These are phyloP conservation scores for Lithodes maja DNA, from an alignment of 2,888 invertebrate genomes.

Conservation along the genomic window DNA sequence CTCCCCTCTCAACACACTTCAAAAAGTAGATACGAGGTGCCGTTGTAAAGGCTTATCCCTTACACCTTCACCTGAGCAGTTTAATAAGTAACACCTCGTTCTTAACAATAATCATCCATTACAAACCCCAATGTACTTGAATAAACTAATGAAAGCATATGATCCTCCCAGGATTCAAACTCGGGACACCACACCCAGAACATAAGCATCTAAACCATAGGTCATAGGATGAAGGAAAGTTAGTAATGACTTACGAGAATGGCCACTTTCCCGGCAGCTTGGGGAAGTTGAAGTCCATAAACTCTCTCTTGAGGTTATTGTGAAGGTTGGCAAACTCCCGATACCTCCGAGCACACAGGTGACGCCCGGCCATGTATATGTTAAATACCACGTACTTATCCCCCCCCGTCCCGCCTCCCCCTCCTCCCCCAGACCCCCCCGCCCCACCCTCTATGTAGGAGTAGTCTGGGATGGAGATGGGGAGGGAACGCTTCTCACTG, in stretches of 20 bases:
- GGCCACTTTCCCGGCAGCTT: constrained; percentile 99
- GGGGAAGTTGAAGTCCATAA: constrained; percentile 96
- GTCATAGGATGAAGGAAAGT: no score
- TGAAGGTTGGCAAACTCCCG: constrained; percentile 95
- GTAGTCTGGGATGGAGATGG: constrained; percentile 93
- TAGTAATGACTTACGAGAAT: constrained; percentile 80
- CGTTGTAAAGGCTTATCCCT: no score
- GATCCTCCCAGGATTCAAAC: no score
- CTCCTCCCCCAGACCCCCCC: background rate
- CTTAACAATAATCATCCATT: no score
- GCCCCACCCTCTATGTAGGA: constrained; percentile 82
- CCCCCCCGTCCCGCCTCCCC: constrained; percentile 36
- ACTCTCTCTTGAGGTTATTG: constrained; percentile 92
- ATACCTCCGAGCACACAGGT: constrained; percentile 96
- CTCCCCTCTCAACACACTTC: no score
- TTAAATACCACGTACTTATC: constrained; percentile 81
- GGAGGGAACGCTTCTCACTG: constrained; percentile 90
- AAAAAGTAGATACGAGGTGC: no score
- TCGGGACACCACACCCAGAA: no score
- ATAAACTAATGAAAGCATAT: no score
- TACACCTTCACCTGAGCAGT: no score
- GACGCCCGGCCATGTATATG: constrained; percentile 99
- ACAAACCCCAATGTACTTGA: no score
- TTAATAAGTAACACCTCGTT: no score
- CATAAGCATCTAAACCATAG: no score